phyloP scores from a whole-genome alignment of 2,888 invertebrate species.

The Drosophila picticornis region DNA sequence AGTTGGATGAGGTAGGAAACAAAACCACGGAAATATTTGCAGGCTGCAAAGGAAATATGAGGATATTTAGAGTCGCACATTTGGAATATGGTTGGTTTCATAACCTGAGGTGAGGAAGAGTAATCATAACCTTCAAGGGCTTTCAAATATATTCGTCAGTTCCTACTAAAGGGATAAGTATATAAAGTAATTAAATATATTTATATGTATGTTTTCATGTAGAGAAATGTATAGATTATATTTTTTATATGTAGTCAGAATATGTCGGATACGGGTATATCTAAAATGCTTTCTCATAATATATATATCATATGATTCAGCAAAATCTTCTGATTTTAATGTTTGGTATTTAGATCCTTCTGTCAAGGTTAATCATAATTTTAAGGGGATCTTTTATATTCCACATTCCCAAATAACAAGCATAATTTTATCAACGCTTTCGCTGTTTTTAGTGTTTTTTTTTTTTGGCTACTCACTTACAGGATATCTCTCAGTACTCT shows the following conservation, averaged over 20 bases:
- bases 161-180: not conserved
- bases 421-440: not conserved
- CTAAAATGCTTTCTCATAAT: not conserved
- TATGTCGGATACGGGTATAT: not conserved
- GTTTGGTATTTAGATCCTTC: no score
- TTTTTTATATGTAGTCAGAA: not conserved
- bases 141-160: not conserved
- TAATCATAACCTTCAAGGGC: not conserved
- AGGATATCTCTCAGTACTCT: constrained; percentile 15
- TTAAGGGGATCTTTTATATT: not conserved
- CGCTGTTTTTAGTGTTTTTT: not conserved
- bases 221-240: not conserved
- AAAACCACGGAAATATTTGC: not conserved
- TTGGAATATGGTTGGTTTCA: not conserved
- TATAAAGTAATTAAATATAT: not conserved
- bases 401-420: not conserved
- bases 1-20: not conserved
- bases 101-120: not conserved
- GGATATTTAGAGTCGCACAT: not conserved
- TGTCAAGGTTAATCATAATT: not conserved
- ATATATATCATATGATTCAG: not conserved
- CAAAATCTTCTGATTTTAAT: not conserved
- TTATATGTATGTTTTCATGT: not conserved
- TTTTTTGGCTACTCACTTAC: not conserved
- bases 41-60: not conserved